phyloP scores from a whole-genome alignment of 2,113 vertebrate species.

The Cettia cetti region DNA sequence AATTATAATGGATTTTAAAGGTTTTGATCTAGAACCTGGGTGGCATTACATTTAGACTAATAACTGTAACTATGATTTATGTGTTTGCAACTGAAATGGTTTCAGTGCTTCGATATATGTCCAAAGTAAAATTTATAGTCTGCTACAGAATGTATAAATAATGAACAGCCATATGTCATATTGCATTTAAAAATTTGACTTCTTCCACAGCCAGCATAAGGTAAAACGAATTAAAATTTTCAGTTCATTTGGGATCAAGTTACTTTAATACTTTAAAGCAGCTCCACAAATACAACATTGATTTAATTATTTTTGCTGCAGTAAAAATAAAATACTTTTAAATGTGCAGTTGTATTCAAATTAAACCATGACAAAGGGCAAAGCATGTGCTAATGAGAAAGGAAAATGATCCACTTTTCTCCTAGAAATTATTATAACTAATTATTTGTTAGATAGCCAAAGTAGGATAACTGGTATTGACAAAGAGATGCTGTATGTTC shows the following conservation, averaged over 20 bases:
- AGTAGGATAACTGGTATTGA: neutral
- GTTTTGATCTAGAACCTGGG: slow-evolving; percentile 81
- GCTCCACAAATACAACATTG: slow-evolving; percentile 40
- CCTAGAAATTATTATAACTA: neutral
- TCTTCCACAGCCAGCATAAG: slow-evolving; percentile 63
- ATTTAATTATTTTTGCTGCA: slow-evolving; percentile 60
- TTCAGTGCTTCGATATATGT: slow-evolving; percentile 76
- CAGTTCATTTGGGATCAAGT: slow-evolving; percentile 73
- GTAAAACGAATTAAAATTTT: slow-evolving; percentile 78
- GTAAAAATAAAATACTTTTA: slow-evolving; percentile 50
- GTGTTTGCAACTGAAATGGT: slow-evolving; percentile 77
- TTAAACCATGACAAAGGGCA: neutral
- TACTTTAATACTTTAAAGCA: slow-evolving; percentile 67
- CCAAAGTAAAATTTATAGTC: slow-evolving; percentile 82
- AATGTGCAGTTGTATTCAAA: slow-evolving; percentile 8
- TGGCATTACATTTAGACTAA: slow-evolving; percentile 79
- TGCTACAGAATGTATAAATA: slow-evolving; percentile 84
- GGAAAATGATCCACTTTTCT: neutral
- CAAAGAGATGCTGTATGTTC: neutral
- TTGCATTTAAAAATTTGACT: slow-evolving; percentile 78
- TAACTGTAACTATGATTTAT: slow-evolving; percentile 82
- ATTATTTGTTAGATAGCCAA: neutral
- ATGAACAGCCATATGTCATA: slow-evolving; percentile 82
- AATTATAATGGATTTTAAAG: slow-evolving; percentile 81
- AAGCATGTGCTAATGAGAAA: neutral